Evolutionary conservation across 2,113 vertebrate genomes (phyloP).

Genomic region (Entosphenus tridentatus): DNA sequence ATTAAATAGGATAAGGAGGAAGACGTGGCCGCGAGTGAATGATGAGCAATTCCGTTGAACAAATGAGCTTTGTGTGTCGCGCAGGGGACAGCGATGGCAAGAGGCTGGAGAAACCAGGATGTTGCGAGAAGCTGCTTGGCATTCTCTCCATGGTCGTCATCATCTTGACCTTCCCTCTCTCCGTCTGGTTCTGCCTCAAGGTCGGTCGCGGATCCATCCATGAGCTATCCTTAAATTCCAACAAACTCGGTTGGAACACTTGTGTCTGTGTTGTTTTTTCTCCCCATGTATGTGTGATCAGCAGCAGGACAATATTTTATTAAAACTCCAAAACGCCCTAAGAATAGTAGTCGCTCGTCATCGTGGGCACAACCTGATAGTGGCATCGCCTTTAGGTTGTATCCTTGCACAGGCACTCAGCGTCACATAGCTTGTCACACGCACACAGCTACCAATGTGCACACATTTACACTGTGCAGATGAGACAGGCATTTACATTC

Average conservation of each 20-base stretch:
- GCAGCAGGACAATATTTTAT: not conserved
- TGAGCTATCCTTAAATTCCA: too few species aligned
- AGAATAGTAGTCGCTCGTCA: too few species aligned
- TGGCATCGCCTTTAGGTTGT: too few species aligned
- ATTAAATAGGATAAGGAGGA: not conserved
- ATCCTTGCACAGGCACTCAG: too few species aligned
- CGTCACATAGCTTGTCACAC: too few species aligned
- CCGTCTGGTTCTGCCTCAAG: slow-evolving; percentile 4
- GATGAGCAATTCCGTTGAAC: too few species aligned
- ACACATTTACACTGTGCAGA: too few species aligned
- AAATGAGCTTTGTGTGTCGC: not conserved
- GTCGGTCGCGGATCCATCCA: not conserved
- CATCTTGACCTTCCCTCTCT: not conserved
- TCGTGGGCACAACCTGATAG: too few species aligned
- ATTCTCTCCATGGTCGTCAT: not conserved
- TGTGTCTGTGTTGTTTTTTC: not conserved
- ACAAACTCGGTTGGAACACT: too few species aligned
- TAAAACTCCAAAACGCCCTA: not conserved
- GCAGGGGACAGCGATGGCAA: not conserved
- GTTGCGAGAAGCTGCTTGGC: not conserved
- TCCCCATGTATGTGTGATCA: not conserved
- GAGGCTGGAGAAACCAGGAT: not conserved
- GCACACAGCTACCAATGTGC: too few species aligned
- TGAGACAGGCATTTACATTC: too few species aligned
- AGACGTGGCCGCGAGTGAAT: not conserved